phyloP scores from a whole-genome alignment of 2,113 vertebrate species.

The Cryptotis parvus region DNA sequence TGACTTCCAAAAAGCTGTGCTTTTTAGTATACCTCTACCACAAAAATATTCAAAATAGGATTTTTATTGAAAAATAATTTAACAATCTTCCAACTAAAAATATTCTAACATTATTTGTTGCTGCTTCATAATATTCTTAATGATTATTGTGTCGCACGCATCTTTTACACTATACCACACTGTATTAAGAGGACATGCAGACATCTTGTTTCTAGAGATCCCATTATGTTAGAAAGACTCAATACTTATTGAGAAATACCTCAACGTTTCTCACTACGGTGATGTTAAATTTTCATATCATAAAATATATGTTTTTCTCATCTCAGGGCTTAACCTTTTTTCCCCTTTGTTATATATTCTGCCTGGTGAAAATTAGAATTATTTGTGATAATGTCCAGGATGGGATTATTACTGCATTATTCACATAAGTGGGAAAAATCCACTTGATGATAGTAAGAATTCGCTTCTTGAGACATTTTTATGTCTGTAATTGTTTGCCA shows the following conservation, averaged over 20 bases:
- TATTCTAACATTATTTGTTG: not conserved
- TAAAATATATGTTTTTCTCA: not conserved
- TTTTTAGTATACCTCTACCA: not conserved
- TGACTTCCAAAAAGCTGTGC: not conserved
- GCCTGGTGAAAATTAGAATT: conserved; percentile 35
- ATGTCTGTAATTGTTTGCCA: not conserved
- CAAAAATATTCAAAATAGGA: not conserved
- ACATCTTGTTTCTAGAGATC: not conserved
- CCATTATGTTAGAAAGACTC: not conserved
- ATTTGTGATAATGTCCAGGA: conserved; percentile 16
- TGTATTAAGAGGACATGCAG: not conserved
- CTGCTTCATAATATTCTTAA: not conserved
- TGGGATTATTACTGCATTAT: not conserved
- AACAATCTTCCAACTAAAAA: not conserved
- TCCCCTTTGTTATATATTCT: conserved; percentile 21
- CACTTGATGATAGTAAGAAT: conserved; percentile 19
- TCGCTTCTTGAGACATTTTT: conserved; percentile 35
- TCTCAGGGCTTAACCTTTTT: not conserved
- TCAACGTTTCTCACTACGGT: not conserved
- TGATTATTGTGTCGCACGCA: not conserved
- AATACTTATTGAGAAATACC: not conserved
- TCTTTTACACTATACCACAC: not conserved
- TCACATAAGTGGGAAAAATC: not conserved
- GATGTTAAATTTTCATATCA: not conserved
- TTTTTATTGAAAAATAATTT: conserved; percentile 9